Percentiles rank a stretch among this genome's conserved stretches.
These are phyloP conservation scores for Bembecia ichneumoniformis DNA, from an alignment of 2,888 invertebrate species.

Conservation along the genomic window DNA sequence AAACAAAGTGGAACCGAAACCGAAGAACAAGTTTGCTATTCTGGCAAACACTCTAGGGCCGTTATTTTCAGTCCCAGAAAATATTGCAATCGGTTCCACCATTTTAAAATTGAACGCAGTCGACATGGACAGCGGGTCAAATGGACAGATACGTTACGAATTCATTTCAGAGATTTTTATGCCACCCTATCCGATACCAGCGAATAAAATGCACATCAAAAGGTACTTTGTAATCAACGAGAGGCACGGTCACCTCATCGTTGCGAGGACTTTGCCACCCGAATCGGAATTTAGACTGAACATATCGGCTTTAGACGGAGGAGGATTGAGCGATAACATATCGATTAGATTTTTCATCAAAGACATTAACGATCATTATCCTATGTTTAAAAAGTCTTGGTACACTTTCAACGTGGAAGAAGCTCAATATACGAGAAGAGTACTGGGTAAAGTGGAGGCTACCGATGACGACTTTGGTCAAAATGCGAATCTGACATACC, in stretches of 20 bases:
- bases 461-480: slow-evolving; percentile 84
- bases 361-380: slow-evolving; percentile 88
- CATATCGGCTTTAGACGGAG: slow-evolving; percentile 82
- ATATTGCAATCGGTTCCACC: slow-evolving; percentile 77
- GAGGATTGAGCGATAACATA: slow-evolving; percentile 79
- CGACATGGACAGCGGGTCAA: slow-evolving; percentile 80
- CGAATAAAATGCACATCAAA: slow-evolving; percentile 65
- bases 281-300: slow-evolving; percentile 83
- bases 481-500: slow-evolving; percentile 84
- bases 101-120: slow-evolving; percentile 79
- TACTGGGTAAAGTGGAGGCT: slow-evolving; percentile 83
- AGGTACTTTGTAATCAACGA: slow-evolving; percentile 84
- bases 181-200: slow-evolving; percentile 56
- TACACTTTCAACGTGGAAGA: slow-evolving; percentile 88
- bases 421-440: slow-evolving; percentile 79
- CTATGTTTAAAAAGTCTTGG: slow-evolving; percentile 85
- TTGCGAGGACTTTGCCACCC: slow-evolving; percentile 79
- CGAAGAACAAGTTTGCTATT: slow-evolving; percentile 50
- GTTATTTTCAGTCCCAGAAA: slow-evolving; percentile 80
- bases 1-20: slow-evolving; percentile 41
- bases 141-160: slow-evolving; percentile 80
- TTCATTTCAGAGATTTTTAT: slow-evolving; percentile 78
- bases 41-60: slow-evolving; percentile 61
- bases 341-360: slow-evolving; percentile 80
- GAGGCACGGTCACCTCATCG: slow-evolving; percentile 80